Percentiles rank a stretch among this genome's conserved stretches.
Conservation (phyloP, 2,797 vertebrate species). For the Anisognathus igniventris region DNA sequence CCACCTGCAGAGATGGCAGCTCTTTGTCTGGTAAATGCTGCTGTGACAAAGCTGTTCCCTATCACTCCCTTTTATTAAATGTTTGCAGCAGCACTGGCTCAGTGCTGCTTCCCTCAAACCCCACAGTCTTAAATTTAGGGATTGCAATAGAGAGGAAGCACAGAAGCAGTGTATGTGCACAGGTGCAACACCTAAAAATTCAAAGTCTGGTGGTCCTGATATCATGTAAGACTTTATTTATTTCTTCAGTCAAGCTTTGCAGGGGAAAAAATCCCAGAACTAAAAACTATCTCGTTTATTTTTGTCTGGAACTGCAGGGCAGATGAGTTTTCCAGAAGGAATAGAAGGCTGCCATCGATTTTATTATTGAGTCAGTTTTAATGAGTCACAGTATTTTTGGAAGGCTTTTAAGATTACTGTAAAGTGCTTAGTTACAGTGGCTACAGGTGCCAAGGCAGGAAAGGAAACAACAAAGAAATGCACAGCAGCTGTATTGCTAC, state of each 20-base stretch:
- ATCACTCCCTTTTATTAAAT: neutral
- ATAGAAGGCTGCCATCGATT: constrained; percentile 55
- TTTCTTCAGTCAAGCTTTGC: neutral
- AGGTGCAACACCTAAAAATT: neutral
- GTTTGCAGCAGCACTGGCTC: neutral
- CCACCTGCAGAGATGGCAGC: constrained; percentile 35
- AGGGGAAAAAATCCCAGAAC: rapidly evolving
- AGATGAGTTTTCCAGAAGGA: constrained; percentile 57
- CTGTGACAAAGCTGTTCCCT: constrained; percentile 39
- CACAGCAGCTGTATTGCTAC: constrained; percentile 57
- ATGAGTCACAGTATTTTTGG: constrained; percentile 69
- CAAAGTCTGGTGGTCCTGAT: neutral
- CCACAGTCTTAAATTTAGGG: neutral
- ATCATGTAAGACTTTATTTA: neutral
- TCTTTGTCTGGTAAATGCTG: constrained; percentile 38
- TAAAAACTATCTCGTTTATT: constrained; percentile 35
- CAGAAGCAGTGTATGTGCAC: neutral
- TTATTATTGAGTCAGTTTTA: constrained; percentile 69
- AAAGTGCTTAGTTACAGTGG: constrained; percentile 70
- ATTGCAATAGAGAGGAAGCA: neutral
- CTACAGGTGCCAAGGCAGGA: constrained; percentile 66
- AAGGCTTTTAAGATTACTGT: constrained; percentile 68
- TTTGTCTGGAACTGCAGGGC: constrained; percentile 53
- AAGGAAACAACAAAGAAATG: constrained; percentile 60
- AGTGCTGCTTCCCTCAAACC: neutral